Evolutionary conservation across 64 coral and sea anemone species (phyloP), one percentile per base, ranked within the genome.

Genomic region (Pocillopora damicornis): DNA sequence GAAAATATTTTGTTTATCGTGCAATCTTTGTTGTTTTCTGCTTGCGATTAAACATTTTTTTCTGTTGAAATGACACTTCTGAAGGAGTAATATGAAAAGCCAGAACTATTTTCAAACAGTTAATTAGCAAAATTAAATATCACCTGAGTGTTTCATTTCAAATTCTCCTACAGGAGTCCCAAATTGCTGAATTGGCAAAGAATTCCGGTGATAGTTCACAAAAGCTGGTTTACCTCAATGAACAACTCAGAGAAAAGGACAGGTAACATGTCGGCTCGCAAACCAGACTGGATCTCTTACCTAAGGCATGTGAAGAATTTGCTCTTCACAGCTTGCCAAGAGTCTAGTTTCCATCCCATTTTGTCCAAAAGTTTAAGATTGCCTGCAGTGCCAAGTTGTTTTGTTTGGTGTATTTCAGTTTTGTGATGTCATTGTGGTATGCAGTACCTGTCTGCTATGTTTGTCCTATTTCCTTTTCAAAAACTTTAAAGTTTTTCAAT

Each of bases 161-260:
- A 83, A 83, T 22, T 83, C 15, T 73, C 18, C 65, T 93, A 20
- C 76, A 96, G 94, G 94, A 96, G 57, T 45, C 35, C 25, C 91
- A 96, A 75, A 73, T 96, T 57, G 91, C 91, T 76, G 91, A 93
- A 69, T 88, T 96, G 61, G 81, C 87, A 79, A 96, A 96, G 94
- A 96, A 88, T 62, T 96, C 94, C 12, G 94, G 94, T 62, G 90
- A 87, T 79, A 96, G 82, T 81, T 96, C 94, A 37, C 78, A 96
- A 86, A 90, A 91, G 73, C 81, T 96, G 45, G 88, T 86, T 58
- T 93, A 93, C 80, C 90, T 96, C 36, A 96, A 86, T 58, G 94
- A 96, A 22, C 94, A 96, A 87, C 89, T 96, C 59, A 90, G 78
- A 87, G 91, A 93, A 64, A 96, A 96, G 74, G 94, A 96, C 91